These are phyloP conservation scores for Myxocyprinus asiaticus DNA, from an alignment of 2,113 vertebrate genomes.

Conservation along the genomic window DNA sequence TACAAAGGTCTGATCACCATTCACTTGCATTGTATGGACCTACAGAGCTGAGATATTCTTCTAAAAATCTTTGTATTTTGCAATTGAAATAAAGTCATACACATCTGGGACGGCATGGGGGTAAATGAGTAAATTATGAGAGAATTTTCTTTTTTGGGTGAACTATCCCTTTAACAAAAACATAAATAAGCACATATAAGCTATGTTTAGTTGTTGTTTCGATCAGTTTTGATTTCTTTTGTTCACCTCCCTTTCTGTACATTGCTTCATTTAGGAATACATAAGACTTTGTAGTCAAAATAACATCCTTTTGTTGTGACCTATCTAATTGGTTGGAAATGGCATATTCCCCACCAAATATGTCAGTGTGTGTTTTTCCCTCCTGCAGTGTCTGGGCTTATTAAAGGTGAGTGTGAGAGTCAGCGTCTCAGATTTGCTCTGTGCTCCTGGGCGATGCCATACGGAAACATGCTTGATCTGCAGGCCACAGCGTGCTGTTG, in stretches of 20 bases:
- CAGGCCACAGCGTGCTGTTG: constrained; percentile 55
- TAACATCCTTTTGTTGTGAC: constrained; percentile 9
- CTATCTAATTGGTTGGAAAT: constrained; percentile 17
- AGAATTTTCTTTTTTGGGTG: no score
- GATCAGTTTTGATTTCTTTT: not conserved
- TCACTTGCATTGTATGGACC: no score
- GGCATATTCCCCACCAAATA: constrained; percentile 27
- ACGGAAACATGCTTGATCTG: constrained; percentile 28
- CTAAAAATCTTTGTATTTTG: no score
- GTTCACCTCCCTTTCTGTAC: not conserved
- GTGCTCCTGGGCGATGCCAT: constrained; percentile 18
- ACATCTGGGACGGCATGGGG: no score
- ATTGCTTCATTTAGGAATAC: not conserved
- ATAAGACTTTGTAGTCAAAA: constrained; percentile 11
- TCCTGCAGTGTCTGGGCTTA: constrained; percentile 27
- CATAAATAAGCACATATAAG: not conserved
- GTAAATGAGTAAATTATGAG: no score
- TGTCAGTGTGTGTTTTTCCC: constrained; percentile 20
- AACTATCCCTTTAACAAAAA: not conserved
- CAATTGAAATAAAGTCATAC: no score
- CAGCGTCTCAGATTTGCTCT: constrained; percentile 37
- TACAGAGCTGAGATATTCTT: no score
- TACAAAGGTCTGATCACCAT: no score
- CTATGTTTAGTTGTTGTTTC: no score
- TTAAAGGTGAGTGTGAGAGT: constrained; percentile 46